Evolutionary conservation across 2,797 vertebrate species (phyloP).

Genomic region (Dicrostonyx torquatus): DNA sequence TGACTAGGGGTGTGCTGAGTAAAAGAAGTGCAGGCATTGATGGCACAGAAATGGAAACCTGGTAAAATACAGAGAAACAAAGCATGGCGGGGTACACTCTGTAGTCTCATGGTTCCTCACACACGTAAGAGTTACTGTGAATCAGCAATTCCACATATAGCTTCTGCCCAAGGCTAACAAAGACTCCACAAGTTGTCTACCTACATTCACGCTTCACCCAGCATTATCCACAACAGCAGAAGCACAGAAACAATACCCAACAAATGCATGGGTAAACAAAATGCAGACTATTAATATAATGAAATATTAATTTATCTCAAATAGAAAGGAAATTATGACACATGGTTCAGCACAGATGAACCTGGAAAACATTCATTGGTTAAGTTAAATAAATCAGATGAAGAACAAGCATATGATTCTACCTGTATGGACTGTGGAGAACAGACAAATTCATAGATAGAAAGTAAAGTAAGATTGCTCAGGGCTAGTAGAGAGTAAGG

Average conservation of each 20-base stretch:
- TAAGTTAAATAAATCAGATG: background rate
- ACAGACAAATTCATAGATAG: background rate
- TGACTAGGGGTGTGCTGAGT: background rate
- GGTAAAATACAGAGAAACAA: background rate
- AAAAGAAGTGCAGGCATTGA: background rate
- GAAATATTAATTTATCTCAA: background rate
- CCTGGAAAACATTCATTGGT: background rate
- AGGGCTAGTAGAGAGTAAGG: background rate
- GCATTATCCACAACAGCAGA: background rate
- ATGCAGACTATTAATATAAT: background rate
- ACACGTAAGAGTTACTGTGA: background rate
- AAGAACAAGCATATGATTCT: background rate
- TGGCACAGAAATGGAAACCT: background rate
- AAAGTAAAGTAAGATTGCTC: background rate
- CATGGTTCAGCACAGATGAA: background rate
- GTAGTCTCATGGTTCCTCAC: background rate
- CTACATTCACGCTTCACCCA: background rate
- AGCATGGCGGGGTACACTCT: background rate
- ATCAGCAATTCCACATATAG: background rate
- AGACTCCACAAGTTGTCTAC: background rate
- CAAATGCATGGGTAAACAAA: background rate
- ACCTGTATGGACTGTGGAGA: background rate
- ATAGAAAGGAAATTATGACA: background rate
- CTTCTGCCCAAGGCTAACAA: background rate
- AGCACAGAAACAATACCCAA: background rate